phyloP scores from a whole-genome alignment of 2,888 invertebrate genomes.

The Tenthredo amoena region DNA sequence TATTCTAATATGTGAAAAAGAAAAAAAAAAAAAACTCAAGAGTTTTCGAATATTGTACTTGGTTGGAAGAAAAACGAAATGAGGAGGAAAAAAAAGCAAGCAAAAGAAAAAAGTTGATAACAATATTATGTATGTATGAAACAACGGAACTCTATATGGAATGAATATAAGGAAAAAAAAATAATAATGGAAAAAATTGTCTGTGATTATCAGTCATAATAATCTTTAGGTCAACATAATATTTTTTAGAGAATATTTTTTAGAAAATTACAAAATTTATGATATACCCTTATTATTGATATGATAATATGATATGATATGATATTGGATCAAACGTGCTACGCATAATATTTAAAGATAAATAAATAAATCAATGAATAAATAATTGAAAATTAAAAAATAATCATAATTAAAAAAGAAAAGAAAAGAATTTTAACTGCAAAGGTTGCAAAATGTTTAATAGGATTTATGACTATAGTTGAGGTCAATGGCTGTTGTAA shows the following conservation, averaged over 20 bases:
- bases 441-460: constrained; percentile 71
- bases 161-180: constrained; percentile 56
- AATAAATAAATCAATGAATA: constrained; percentile 54
- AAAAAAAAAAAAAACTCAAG: constrained; percentile 63
- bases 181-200: constrained; percentile 69
- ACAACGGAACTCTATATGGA: constrained; percentile 15
- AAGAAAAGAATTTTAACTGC: constrained; percentile 62
- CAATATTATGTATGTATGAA: constrained; percentile 21
- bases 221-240: constrained; percentile 77
- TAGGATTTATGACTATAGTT: constrained; percentile 71
- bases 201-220: constrained; percentile 78
- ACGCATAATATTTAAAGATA: constrained; percentile 59
- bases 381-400: constrained; percentile 49
- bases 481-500: constrained; percentile 76
- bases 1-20: constrained; percentile 67
- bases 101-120: constrained; percentile 54
- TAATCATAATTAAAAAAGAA: constrained; percentile 26
- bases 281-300: constrained; percentile 73
- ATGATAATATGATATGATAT: constrained; percentile 11
- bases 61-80: constrained; percentile 59
- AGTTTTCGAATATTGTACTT: constrained; percentile 66
- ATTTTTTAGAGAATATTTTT: constrained; percentile 78
- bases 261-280: constrained; percentile 77
- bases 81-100: constrained; percentile 56
- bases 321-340: constrained; percentile 73